A percentile compares a stretch with the other conserved stretches of the same genome.
phyloP scores from a whole-genome alignment of 2,888 invertebrate genomes.

The Lamellibrachia satsuma region DNA sequence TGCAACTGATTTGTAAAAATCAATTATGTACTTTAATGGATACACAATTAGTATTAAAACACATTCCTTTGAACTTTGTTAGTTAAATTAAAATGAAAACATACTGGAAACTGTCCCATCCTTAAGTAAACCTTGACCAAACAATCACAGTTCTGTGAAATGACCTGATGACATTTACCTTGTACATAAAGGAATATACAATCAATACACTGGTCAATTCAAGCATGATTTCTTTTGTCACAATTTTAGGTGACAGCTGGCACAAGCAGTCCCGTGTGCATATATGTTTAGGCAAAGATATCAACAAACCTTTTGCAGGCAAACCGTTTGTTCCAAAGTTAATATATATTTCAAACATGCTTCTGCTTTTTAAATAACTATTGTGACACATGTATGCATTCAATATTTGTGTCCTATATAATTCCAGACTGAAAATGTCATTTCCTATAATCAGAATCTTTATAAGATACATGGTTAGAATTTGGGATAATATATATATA shows the following conservation, averaged over 20 bases:
- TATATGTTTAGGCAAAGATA: neutral
- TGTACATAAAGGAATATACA: neutral
- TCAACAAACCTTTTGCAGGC: neutral
- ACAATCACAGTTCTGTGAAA: neutral
- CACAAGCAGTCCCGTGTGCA: neutral
- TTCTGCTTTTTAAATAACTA: neutral
- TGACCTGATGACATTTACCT: neutral
- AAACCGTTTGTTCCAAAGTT: neutral
- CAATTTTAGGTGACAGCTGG: neutral
- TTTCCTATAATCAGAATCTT: neutral
- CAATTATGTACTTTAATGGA: neutral
- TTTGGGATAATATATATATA: neutral
- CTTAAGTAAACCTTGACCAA: neutral
- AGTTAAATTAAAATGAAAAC: neutral
- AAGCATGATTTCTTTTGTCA: neutral
- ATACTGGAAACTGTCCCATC: neutral
- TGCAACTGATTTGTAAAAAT: neutral
- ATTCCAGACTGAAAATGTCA: neutral
- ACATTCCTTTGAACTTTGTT: neutral
- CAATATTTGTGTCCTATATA: neutral
- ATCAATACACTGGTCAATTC: neutral
- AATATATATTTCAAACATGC: neutral
- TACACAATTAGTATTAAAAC: neutral
- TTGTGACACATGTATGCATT: neutral
- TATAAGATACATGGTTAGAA: neutral